phyloP scores from a whole-genome alignment of 2,797 vertebrate species.

The Philypnodon macrostomus region DNA sequence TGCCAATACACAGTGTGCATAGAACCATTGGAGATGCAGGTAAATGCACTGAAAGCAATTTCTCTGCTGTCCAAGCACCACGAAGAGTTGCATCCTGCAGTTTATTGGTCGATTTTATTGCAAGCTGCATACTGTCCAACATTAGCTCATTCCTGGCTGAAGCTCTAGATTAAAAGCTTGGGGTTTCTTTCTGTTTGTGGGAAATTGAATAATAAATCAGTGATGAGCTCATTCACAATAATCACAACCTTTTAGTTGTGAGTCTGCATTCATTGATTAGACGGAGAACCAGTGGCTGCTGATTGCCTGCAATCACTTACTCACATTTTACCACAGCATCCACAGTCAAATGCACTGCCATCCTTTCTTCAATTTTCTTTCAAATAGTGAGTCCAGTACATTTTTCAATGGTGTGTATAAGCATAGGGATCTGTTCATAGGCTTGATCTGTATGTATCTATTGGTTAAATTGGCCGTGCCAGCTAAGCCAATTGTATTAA shows the following conservation, averaged over 20 bases:
- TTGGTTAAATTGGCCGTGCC: conserved; percentile 15
- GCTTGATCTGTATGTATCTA: conserved; percentile 24
- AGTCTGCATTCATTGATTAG: neutral
- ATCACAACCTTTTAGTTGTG: neutral
- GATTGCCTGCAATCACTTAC: conserved; percentile 8
- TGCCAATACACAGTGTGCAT: conserved; percentile 79
- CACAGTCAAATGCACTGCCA: neutral
- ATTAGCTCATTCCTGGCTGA: conserved; percentile 31
- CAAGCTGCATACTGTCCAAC: conserved; percentile 38
- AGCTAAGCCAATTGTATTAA: conserved; percentile 60
- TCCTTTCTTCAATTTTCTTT: neutral
- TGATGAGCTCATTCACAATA: conserved; percentile 14
- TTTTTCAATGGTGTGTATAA: conserved; percentile 7
- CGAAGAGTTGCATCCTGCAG: conserved; percentile 7
- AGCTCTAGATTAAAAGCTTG: conserved; percentile 41
- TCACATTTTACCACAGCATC: neutral
- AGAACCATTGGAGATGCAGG: conserved; percentile 86
- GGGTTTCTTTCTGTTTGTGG: conserved; percentile 36
- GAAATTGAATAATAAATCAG: conserved; percentile 45
- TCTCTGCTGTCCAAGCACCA: too few relatives aligned
- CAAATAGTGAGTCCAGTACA: conserved; percentile 6
- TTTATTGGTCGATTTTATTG: conserved; percentile 47
- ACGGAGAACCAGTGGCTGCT: conserved; percentile 2
- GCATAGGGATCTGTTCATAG: conserved; percentile 19
- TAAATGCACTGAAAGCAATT: conserved; percentile 49